These are phyloP conservation scores for Corythornis vintsioides DNA, from an alignment of 2,113 vertebrate species.

Conservation along the genomic window DNA sequence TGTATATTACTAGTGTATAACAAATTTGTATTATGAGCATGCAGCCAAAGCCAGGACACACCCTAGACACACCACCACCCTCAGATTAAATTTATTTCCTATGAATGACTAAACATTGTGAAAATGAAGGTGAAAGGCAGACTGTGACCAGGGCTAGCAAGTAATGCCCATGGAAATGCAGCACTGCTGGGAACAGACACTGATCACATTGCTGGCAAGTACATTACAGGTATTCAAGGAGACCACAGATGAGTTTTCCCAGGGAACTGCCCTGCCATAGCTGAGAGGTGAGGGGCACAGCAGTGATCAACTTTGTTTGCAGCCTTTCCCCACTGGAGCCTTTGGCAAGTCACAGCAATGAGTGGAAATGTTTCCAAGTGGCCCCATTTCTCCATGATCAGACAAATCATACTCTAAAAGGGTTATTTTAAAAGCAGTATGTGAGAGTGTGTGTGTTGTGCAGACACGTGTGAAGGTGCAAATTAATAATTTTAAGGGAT, in stretches of 20 bases:
- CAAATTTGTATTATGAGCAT: neutral
- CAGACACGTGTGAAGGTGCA: fast-evolving
- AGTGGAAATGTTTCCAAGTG: neutral
- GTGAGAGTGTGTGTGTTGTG: no score
- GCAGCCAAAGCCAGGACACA: neutral
- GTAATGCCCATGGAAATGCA: neutral
- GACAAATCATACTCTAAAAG: neutral
- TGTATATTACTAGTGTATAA: neutral
- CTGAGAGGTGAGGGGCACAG: neutral
- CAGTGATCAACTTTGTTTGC: neutral
- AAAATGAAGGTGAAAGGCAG: neutral
- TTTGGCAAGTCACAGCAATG: neutral
- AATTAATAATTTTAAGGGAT: neutral
- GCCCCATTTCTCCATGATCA: neutral
- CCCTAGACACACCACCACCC: neutral
- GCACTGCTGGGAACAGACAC: neutral
- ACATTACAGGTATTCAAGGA: fast-evolving
- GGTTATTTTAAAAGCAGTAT: fast-evolving
- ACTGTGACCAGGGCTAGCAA: neutral
- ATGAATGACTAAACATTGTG: neutral
- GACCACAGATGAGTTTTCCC: neutral
- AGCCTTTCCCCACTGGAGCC: neutral
- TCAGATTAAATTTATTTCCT: neutral
- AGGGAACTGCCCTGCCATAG: neutral
- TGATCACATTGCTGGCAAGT: neutral